Evolutionary conservation across 2,797 vertebrate genomes (phyloP).

Genomic region (Geotrypetes seraphini): DNA sequence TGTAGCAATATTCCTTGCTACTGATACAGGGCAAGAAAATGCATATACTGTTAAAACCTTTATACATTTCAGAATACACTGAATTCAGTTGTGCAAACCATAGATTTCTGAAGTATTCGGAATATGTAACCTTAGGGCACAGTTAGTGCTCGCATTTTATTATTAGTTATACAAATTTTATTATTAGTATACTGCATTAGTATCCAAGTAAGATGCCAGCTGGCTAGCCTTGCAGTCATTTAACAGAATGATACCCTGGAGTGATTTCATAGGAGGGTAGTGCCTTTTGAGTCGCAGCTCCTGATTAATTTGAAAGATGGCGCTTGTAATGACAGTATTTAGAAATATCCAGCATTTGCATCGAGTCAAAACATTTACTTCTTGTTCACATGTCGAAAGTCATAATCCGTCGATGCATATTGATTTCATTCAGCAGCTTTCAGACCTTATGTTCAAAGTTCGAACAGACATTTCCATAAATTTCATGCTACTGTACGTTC

Average conservation of each 20-base stretch:
- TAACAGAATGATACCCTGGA: slow-evolving; percentile 6
- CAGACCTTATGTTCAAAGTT: background rate
- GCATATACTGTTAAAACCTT: too few relatives aligned
- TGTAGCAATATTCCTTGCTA: too few relatives aligned
- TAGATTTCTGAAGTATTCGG: too few relatives aligned
- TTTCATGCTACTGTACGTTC: background rate
- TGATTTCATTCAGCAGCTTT: slow-evolving; percentile 12
- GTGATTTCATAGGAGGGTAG: slow-evolving; percentile 28
- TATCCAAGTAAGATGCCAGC: slow-evolving; percentile 36
- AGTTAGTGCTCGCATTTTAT: too few relatives aligned
- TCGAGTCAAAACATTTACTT: slow-evolving; percentile 13
- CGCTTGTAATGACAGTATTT: background rate
- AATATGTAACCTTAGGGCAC: too few relatives aligned
- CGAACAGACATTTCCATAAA: background rate
- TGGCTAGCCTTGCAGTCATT: slow-evolving; percentile 34
- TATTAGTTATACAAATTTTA: too few relatives aligned
- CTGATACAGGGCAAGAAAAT: too few relatives aligned
- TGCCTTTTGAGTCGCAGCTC: slow-evolving; percentile 23
- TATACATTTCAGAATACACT: too few relatives aligned
- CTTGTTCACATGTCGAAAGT: slow-evolving; percentile 16
- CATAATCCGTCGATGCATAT: slow-evolving; percentile 18
- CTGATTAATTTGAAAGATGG: slow-evolving; percentile 10
- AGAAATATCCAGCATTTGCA: slow-evolving; percentile 1
- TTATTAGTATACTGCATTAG: slow-evolving; percentile 33
- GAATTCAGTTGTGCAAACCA: too few relatives aligned